Base-by-base conservation (phyloP, 2,888 invertebrate genomes). In the Pandemis cinnamomeana region DNA sequence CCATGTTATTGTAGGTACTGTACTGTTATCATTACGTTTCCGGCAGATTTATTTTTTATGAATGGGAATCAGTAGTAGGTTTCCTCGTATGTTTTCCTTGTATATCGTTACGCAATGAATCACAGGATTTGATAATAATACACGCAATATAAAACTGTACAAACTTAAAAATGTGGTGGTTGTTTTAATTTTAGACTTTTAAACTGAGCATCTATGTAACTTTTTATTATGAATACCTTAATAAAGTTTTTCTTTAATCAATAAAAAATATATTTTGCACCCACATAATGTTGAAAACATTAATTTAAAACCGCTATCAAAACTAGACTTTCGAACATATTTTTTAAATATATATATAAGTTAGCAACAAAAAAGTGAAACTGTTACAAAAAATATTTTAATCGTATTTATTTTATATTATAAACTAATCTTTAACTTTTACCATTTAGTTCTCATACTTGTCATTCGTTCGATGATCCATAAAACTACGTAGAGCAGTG, bases 401-500 rank as follows among this genome's bases (percentile, higher is more conserved):
- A 61, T n/a, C 61, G 41, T 41, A 61, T 61, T 41, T 61, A 41
- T 61, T n/a, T 20, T 41, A 41, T 41, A 41, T n/a, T n/a, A n/a
- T n/a, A n/a, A n/a, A 61, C n/a, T 61, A 41, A n/a, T 58, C 13
- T 36, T n/a, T 46, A 36, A 11, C 20, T 67, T 53, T 66, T 61
- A 70, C 13, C 60, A 53, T 62, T 63, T 71, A 70, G 53, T 74
- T 60, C 10, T 55, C 62, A 60, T 71, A 67, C 27, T 36, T 36
- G 27, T 36, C 27, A 36, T 36, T 36, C 62, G 62, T 75, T 71
- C 67, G 71, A 73, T 71, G 66, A 71, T 67, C 41, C 36, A 67
- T 67, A 71, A 44, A 66, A 41, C 64, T 74, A 60, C 42, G 60
- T 20, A 71, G 66, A 61, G 44, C 70, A 61, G 61, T 71, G 74